Evolutionary conservation across 92 coral and sea anemone genomes (phyloP).

Genomic region (Parazoanthus darwini): DNA sequence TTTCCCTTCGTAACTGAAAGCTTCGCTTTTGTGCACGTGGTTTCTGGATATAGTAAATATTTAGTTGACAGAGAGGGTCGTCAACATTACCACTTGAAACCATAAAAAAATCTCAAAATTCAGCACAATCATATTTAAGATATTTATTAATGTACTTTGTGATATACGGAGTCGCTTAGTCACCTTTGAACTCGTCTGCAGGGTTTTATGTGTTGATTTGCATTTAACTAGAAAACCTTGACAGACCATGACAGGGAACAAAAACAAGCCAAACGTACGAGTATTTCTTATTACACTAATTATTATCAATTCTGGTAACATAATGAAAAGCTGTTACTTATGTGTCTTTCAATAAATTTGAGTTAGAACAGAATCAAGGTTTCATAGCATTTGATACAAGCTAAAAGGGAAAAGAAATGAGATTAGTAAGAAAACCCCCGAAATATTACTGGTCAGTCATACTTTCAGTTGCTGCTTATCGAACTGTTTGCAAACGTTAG

Average conservation of each 20-base stretch:
- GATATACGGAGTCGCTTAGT: neutral
- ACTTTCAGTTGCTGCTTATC: neutral
- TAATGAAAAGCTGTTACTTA: constrained; percentile 14
- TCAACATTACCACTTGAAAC: neutral
- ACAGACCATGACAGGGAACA: neutral
- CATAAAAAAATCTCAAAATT: neutral
- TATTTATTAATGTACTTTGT: neutral
- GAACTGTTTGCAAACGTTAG: neutral
- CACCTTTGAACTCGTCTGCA: constrained; percentile 13
- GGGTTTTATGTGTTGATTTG: neutral
- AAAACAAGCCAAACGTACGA: neutral
- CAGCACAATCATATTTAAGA: neutral
- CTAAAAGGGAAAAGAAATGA: constrained; percentile 14
- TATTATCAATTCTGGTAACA: constrained; percentile 9
- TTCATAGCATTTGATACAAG: neutral
- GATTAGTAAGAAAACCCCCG: neutral
- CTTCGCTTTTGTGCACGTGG: neutral
- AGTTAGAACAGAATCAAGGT: neutral
- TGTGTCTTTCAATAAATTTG: constrained; percentile 6
- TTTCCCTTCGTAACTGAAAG: neutral
- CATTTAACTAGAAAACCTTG: neutral
- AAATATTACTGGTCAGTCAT: neutral
- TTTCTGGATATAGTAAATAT: neutral
- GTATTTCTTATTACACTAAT: constrained; percentile 18
- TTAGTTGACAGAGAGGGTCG: neutral